A percentile compares a stretch with the other conserved stretches of the same genome.
Evolutionary conservation across 2,797 vertebrate genomes (phyloP).

Genomic region (Pipistrellus pygmaeus): DNA sequence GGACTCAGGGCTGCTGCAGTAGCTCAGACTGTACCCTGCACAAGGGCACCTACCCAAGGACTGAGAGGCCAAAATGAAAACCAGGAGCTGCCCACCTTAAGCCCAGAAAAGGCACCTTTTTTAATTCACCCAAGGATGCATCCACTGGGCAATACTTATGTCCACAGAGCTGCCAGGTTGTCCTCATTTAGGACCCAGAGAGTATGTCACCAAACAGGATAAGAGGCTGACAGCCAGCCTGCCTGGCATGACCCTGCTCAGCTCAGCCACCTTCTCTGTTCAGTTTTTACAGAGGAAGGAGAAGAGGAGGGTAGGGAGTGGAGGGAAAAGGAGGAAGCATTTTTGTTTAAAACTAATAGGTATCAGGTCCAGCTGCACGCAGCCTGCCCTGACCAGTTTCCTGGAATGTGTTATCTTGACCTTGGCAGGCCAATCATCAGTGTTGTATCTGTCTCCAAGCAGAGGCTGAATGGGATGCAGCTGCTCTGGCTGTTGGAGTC

Average conservation of each 20-base stretch:
- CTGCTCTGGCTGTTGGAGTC: background rate
- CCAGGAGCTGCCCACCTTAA: background rate
- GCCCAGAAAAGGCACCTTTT: background rate
- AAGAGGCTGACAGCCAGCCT: background rate
- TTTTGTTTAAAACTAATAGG: background rate
- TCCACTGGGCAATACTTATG: background rate
- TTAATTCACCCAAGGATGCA: background rate
- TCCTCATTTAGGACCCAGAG: background rate
- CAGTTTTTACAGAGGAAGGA: background rate
- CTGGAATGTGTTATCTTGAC: background rate
- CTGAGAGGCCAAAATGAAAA: background rate
- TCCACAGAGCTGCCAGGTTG: background rate
- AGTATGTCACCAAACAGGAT: background rate
- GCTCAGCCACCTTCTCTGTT: background rate
- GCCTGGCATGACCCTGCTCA: background rate
- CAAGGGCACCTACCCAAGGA: no score
- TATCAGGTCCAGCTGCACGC: background rate
- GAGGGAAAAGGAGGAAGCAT: background rate
- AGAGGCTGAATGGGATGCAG: background rate
- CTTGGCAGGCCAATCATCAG: background rate
- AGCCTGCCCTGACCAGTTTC: background rate
- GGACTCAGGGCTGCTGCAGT: no score
- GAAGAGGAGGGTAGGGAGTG: accelerated
- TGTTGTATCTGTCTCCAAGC: background rate
- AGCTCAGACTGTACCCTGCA: background rate